Conservation (phyloP, 2,113 vertebrate species). For the Clinocottus analis region DNA sequence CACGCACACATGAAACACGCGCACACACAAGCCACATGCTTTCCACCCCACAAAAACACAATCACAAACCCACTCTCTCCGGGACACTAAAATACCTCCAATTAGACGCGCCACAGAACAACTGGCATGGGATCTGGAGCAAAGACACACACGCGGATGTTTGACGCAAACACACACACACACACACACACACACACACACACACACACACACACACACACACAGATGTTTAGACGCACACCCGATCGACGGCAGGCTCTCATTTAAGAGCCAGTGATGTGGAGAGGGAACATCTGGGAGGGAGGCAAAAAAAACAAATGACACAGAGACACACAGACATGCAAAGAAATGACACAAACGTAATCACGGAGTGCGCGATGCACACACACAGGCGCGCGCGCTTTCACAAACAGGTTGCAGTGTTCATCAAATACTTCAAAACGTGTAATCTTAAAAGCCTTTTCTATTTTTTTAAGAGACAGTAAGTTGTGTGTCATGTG, state of each 20-base stretch:
- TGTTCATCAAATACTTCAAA: slow-evolving; percentile 8
- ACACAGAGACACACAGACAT: slow-evolving; percentile 38
- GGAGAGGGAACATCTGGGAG: slow-evolving; percentile 78
- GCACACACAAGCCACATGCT: neutral
- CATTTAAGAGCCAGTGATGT: slow-evolving; percentile 71
- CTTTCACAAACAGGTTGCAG: slow-evolving; percentile 1
- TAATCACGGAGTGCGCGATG: slow-evolving; percentile 14
- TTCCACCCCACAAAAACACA: slow-evolving; percentile 35
- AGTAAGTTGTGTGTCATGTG: slow-evolving; percentile 1
- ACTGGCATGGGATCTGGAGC: slow-evolving; percentile 71
- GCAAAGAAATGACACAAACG: slow-evolving; percentile 30
- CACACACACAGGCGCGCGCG: slow-evolving; percentile 20
- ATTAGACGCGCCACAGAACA: slow-evolving; percentile 71
- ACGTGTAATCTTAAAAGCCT: slow-evolving; percentile 12
- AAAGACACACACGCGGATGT: slow-evolving; percentile 45
- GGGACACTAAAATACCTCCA: slow-evolving; percentile 74
- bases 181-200: neutral
- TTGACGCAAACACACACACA: neutral
- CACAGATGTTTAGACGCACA: slow-evolving; percentile 2
- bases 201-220: slow-evolving; percentile 10
- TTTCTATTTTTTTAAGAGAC: neutral
- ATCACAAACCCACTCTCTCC: slow-evolving; percentile 36
- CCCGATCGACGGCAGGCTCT: slow-evolving; percentile 52
- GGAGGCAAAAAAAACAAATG: slow-evolving; percentile 65
- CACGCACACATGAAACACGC: neutral